Base-by-base conservation (phyloP, 2,888 invertebrate species). In the Archaeoteleia sp. region DNA sequence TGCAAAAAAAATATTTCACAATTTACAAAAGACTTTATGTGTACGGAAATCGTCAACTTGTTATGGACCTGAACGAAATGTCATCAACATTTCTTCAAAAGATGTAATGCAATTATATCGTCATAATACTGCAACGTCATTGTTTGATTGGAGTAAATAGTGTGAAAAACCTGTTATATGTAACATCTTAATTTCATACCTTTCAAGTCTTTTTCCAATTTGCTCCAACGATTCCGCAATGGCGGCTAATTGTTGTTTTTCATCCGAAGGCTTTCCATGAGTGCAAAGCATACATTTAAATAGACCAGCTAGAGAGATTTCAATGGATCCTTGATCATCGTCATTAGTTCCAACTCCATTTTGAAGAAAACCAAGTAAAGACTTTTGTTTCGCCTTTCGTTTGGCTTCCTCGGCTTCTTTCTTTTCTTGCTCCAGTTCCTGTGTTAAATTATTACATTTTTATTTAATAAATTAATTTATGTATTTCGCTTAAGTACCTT, bases 271-370 rank as follows among this genome's bases (percentile, higher is more conserved):
- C 85, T 95, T 95, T 9, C 94, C 94, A 80, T 96, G 95, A 0
- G 96, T 96, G 82, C 95, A 96, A 48, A 95, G 88, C 88, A 96
- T 91, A 82, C 95, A 94, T 77, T 94, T 94, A 86, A 96, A 96
- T 1, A 96, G 87, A 1, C 95, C 95, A 48, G 96, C 95, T 58
- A 96, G 87, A 0, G 95, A 95, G 75, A 96, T 91, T 82, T 96
- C 95, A 48, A 96, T 91, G 1, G 95, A 95, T 1, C 96, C 96
- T 85, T 95, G 94, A 75, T 95, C 95, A 73, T 94, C 93, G 14
- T 88, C 89, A 74, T 88, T 91, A 13, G 90, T 89, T 1, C 89
- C 90, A 8, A 91, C 90, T 8, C 90, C 91, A 45, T 91, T 91
- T 86, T 92, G 93, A 13, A 95, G 86, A 78, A 95, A 95, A 29